Evolutionary conservation across 2,797 vertebrate genomes (phyloP).

Genomic region (Threskiornis aethiopicus): DNA sequence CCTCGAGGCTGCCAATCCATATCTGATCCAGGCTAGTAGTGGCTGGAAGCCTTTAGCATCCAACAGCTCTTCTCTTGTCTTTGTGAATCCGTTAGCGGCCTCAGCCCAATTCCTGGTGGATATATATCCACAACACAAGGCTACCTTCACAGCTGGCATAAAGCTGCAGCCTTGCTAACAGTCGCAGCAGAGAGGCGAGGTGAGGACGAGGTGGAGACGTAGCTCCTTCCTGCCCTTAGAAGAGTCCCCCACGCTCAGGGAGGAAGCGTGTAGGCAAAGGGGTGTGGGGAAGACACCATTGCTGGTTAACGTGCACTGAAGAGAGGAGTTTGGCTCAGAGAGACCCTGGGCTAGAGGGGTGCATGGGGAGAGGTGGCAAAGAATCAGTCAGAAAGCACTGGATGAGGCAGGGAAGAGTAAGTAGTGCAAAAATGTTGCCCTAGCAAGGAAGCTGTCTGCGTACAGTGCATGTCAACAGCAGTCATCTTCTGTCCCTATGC

Average conservation of each 20-base stretch:
- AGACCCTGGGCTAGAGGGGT: neutral
- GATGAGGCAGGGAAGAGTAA: neutral
- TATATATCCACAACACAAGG: constrained; percentile 46
- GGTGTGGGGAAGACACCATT: neutral
- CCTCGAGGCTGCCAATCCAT: constrained; percentile 4
- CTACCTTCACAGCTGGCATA: constrained; percentile 22
- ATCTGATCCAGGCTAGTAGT: constrained; percentile 31
- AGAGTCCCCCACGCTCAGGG: neutral
- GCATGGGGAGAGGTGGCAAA: neutral
- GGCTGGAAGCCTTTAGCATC: constrained; percentile 42
- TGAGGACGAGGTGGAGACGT: neutral
- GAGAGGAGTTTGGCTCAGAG: neutral
- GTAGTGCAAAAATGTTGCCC: accelerated
- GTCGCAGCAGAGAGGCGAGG: neutral
- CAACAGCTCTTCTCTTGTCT: constrained; percentile 54
- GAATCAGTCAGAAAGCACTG: neutral
- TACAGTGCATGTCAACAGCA: neutral
- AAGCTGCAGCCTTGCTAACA: neutral
- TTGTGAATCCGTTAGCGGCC: constrained; percentile 46
- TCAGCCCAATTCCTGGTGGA: constrained; percentile 2
- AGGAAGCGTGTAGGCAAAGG: neutral
- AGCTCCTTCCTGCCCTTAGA: neutral
- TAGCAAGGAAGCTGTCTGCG: neutral
- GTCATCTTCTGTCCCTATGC: neutral
- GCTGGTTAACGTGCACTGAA: neutral